Conservation (phyloP, 1,140 invertebrate species). For the Euschistus heros region DNA sequence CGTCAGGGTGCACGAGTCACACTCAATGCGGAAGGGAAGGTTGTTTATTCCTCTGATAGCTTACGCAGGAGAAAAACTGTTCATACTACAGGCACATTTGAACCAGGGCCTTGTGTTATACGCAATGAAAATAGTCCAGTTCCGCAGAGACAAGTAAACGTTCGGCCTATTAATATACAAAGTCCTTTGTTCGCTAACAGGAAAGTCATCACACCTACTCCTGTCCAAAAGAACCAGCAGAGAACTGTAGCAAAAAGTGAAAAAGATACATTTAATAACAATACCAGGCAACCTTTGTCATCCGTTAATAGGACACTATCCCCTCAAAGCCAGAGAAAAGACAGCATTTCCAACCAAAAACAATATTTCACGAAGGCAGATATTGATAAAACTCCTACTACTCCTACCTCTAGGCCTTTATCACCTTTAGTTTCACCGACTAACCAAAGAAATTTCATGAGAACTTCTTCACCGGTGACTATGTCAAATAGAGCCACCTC, state of each 20-base stretch:
- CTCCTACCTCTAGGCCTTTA: conserved; percentile 20
- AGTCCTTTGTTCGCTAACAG: conserved; percentile 21
- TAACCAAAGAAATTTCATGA: background rate
- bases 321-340: conserved; percentile 21
- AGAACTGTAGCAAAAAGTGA: background rate
- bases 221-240: conserved; percentile 7
- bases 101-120: conserved; percentile 46
- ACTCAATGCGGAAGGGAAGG: conserved; percentile 76
- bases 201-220: conserved; percentile 21
- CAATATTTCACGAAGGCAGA: conserved; percentile 20
- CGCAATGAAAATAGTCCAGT: conserved; percentile 29
- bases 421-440: conserved; percentile 27
- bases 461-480: conserved; percentile 21
- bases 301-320: conserved; percentile 23
- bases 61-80: conserved; percentile 66
- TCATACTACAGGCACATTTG: conserved; percentile 67
- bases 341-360: conserved; percentile 23
- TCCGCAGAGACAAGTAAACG: conserved; percentile 28
- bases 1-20: conserved; percentile 67
- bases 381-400: conserved; percentile 6
- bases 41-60: conserved; percentile 81
- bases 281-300: conserved; percentile 10
- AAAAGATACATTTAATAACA: background rate
- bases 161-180: conserved; percentile 29
- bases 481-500: conserved; percentile 24